Evolutionary conservation across 2,797 vertebrate genomes (phyloP), one percentile per base, ranked within the genome.

Genomic region (Micropoecilia bifurca): DNA sequence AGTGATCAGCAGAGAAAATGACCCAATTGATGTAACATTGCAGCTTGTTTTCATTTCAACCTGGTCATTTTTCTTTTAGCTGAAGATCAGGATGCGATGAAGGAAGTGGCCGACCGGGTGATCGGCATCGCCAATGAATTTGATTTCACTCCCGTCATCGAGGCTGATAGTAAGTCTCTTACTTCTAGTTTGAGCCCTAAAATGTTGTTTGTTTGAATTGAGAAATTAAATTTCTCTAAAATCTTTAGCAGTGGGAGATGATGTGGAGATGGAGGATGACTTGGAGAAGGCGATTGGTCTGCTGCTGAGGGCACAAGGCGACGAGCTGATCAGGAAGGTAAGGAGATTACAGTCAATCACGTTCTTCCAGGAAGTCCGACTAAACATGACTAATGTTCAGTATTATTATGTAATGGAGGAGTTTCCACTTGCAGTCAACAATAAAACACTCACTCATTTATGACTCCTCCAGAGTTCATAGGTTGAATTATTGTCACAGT

Each of bases 291-390:
- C 97, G 30, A 96, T 96, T 2, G 95, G 91, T 28, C 82, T 97
- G 75, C 75, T 98, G 78, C 91, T 98, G 85, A 93, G 92, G 79
- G 85, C 92, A 13, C 75, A 80, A 0, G 98, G 97, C 41, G 97
- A 98, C 84, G 0, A 20, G 20, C 69, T 97, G 22, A 74, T 96
- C 10, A 80, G 92, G 45, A 47, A 89, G 95, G 98, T 98, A 91
- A 80, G 79, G 83, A n/a, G 28, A 25, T 0, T 12, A 41, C 30
- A 6, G 47, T 13, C 9, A 63, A 1, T 30, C 1, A 1, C 20
- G 25, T 12, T 28, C 16, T 76, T n/a, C 5, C 14, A 12, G 16
- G 46, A 18, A 33, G 22, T n/a, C 12, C 12, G 2, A 25, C n/a
- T 20, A 8, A 48, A 45, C 25, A 45, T 33, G 13, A 25, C 33